Conservation (phyloP, 2,797 vertebrate species). For the Emys orbicularis region DNA sequence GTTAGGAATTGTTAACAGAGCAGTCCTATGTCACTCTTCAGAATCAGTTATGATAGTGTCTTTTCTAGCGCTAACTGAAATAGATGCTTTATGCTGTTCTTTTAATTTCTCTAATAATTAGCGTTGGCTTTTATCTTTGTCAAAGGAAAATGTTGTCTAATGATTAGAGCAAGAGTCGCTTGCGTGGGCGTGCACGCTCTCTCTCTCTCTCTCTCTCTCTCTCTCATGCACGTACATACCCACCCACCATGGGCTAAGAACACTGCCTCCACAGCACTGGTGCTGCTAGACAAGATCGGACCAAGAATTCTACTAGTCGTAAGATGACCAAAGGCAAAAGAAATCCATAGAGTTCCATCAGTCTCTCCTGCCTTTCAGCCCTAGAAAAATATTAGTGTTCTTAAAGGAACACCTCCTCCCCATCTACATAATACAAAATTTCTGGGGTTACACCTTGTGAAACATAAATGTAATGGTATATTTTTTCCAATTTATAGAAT, state of each 20-base stretch:
- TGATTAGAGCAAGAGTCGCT: neutral
- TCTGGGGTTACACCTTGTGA: neutral
- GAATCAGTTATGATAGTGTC: neutral
- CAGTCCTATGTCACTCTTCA: neutral
- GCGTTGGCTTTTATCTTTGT: neutral
- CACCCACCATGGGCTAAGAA: neutral
- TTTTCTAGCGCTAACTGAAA: neutral
- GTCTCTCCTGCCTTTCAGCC: neutral
- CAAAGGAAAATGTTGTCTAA: rapidly evolving
- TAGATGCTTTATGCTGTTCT: neutral
- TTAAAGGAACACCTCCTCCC: rapidly evolving
- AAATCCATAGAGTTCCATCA: neutral
- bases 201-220: neutral
- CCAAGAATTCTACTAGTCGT: neutral
- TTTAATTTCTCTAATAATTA: neutral
- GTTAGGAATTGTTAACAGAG: neutral
- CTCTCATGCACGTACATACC: neutral
- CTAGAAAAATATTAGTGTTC: neutral
- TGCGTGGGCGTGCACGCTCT: neutral
- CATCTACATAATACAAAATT: neutral
- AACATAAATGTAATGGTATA: neutral
- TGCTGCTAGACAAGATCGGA: neutral
- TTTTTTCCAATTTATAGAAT: neutral
- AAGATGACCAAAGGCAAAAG: neutral
- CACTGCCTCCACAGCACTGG: neutral